These are phyloP conservation scores for Lepeophtheirus salmonis DNA, from an alignment of 1,140 invertebrate species.

Conservation along the genomic window DNA sequence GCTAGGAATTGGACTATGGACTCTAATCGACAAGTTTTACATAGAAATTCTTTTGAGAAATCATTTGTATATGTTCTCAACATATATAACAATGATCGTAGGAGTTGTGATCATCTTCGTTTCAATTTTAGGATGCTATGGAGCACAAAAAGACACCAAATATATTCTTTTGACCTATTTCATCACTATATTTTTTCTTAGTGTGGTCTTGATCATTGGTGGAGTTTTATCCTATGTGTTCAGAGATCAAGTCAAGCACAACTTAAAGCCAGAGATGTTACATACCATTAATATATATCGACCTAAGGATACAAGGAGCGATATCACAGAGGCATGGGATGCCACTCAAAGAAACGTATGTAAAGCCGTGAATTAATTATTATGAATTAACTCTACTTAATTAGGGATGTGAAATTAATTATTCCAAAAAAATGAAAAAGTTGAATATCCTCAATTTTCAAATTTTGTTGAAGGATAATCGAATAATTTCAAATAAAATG, in stretches of 20 bases:
- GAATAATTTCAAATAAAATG: no score
- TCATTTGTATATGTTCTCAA: conserved; percentile 57
- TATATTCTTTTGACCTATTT: conserved; percentile 49
- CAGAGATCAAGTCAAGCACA: conserved; percentile 45
- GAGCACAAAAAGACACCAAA: conserved; percentile 65
- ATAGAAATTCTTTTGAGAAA: conserved; percentile 58
- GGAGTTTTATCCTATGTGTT: conserved; percentile 75
- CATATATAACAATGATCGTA: conserved; percentile 56
- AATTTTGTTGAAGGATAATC: no score
- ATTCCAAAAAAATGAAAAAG: no score
- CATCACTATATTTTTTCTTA: conserved; percentile 60
- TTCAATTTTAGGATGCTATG: conserved; percentile 63
- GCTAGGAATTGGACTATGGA: conserved; percentile 55
- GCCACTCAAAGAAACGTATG: conserved; percentile 44
- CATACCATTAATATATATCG: conserved; percentile 50
- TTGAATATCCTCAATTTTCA: no score
- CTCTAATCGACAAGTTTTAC: conserved; percentile 56
- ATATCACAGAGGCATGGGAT: conserved; percentile 59
- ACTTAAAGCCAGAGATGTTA: conserved; percentile 47
- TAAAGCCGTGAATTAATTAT: no score
- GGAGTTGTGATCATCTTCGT: conserved; percentile 53
- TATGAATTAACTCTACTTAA: no score
- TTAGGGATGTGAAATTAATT: no score
- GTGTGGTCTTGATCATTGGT: conserved; percentile 65
- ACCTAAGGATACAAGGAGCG: conserved; percentile 27